Conservation (phyloP, 2,113 vertebrate species). For the Prunella fulvescens region DNA sequence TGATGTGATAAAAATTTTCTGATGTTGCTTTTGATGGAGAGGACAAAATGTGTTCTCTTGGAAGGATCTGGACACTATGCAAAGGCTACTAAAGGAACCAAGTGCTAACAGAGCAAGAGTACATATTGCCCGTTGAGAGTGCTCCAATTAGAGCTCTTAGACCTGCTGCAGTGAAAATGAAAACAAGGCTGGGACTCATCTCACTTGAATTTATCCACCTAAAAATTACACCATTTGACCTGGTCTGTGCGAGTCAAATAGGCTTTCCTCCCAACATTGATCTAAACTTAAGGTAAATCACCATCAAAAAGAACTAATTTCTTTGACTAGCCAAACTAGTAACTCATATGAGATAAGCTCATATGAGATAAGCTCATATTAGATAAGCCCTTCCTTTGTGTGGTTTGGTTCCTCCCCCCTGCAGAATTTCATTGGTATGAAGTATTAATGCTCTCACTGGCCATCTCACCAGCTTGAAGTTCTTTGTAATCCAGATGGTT, state of each 20-base stretch:
- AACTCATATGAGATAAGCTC: background rate
- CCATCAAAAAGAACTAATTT: background rate
- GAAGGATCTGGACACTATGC: background rate
- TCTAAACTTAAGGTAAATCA: background rate
- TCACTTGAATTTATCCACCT: background rate
- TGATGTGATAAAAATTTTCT: background rate
- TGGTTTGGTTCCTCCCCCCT: background rate
- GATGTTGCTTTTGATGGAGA: background rate
- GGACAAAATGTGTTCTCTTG: background rate
- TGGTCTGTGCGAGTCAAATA: background rate
- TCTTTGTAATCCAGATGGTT: background rate
- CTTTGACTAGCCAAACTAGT: background rate
- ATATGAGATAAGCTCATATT: background rate
- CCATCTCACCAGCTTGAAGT: background rate
- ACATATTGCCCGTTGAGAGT: background rate
- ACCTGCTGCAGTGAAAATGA: background rate
- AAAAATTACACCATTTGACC: background rate
- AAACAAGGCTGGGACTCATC: background rate
- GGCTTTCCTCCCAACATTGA: background rate
- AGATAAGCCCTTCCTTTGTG: background rate
- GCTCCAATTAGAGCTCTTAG: background rate
- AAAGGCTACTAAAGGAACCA: constrained; percentile 25
- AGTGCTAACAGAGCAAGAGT: background rate
- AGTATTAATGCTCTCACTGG: background rate
- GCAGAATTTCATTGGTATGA: background rate